These are phyloP conservation scores for Butorides virescens DNA, from an alignment of 2,113 vertebrate genomes.

Conservation along the genomic window DNA sequence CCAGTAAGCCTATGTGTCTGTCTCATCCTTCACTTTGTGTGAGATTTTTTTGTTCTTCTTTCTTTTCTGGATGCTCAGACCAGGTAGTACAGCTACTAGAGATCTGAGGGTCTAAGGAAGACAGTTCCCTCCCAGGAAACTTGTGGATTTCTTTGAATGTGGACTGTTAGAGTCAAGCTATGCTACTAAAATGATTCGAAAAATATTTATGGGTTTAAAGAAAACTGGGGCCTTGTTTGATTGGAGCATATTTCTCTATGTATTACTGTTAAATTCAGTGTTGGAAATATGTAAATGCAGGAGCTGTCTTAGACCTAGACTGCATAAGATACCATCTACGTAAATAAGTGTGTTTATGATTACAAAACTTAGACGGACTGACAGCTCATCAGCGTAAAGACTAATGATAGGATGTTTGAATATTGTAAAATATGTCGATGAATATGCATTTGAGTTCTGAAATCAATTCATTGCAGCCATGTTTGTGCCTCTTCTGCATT, in stretches of 20 bases:
- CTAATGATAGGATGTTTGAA: background rate
- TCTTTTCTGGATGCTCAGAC: background rate
- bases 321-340: background rate
- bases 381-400: background rate
- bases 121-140: background rate
- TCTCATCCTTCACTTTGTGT: background rate
- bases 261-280: background rate
- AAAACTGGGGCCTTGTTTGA: background rate
- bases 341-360: background rate
- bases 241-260: background rate
- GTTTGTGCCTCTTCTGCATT: background rate
- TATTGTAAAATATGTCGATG: background rate
- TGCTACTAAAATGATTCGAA: background rate
- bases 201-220: background rate
- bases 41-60: background rate
- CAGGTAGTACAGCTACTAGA: background rate
- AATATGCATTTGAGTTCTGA: constrained; percentile 28
- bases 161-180: background rate
- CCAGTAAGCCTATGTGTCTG: background rate
- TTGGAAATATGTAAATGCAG: background rate
- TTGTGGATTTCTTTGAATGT: background rate
- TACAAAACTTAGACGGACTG: background rate
- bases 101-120: background rate
- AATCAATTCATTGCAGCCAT: background rate
- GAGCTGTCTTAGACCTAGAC: background rate